Percentiles rank a stretch among this genome's conserved stretches.
Conservation (phyloP, 2,113 vertebrate species). For the Neoarius graeffei region DNA sequence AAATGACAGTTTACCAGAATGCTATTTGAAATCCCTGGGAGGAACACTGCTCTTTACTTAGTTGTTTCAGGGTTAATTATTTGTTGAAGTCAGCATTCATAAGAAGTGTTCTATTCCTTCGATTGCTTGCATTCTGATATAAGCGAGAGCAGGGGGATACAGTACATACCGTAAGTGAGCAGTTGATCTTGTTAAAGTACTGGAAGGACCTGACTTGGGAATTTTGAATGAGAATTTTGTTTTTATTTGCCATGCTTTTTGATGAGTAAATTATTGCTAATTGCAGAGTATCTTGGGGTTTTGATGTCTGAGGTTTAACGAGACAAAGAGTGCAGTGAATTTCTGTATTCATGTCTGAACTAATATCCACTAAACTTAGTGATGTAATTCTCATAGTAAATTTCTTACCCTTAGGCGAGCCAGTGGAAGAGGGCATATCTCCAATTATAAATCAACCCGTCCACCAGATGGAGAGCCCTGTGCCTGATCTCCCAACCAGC, state of each 20-base stretch:
- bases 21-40: too few relatives aligned
- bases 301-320: not conserved
- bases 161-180: too few relatives aligned
- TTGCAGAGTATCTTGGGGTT: not conserved
- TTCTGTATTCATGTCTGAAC: not conserved
- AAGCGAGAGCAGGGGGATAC: too few relatives aligned
- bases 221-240: not conserved
- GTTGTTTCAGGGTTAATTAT: too few relatives aligned
- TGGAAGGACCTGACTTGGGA: not conserved
- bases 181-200: not conserved
- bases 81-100: too few relatives aligned
- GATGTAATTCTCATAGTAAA: not conserved
- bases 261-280: not conserved
- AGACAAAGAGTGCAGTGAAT: not conserved
- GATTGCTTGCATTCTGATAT: too few relatives aligned
- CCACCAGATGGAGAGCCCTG: slow-evolving; percentile 70
- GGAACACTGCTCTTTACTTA: too few relatives aligned
- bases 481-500: slow-evolving; percentile 83
- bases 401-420: slow-evolving; percentile 61
- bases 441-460: slow-evolving; percentile 74
- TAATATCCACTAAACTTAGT: too few relatives aligned
- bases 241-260: not conserved
- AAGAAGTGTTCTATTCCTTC: too few relatives aligned
- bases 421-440: slow-evolving; percentile 73
- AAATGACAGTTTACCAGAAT: too few relatives aligned